phyloP scores from a whole-genome alignment of 2,797 vertebrate species.

The Pitangus sulphuratus region DNA sequence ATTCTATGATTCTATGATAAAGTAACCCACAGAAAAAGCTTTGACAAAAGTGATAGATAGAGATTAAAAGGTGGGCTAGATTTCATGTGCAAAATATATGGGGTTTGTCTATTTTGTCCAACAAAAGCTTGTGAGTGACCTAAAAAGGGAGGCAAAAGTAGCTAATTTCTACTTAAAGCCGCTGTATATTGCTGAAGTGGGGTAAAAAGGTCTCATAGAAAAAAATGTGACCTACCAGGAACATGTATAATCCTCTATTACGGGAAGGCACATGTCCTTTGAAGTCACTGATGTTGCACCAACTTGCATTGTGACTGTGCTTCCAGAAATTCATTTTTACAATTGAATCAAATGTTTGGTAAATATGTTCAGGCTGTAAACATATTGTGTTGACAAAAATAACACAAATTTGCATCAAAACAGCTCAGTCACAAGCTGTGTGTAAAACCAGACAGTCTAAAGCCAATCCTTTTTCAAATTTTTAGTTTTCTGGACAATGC shows the following conservation, averaged over 20 bases:
- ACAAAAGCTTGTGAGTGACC: background rate
- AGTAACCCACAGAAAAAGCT: background rate
- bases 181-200: background rate
- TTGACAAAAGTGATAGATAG: background rate
- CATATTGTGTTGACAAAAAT: background rate
- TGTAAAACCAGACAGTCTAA: background rate
- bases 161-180: background rate
- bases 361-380: background rate
- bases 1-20: background rate
- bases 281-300: background rate
- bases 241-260: background rate
- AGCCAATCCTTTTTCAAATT: background rate
- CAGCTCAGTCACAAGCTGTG: background rate
- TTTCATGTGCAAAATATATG: background rate
- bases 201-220: background rate
- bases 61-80: background rate
- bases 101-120: background rate
- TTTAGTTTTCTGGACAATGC: background rate
- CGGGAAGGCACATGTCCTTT: fast-evolving
- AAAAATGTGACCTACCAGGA: background rate
- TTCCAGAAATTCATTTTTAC: background rate
- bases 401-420: constrained; percentile 17
- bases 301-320: background rate
- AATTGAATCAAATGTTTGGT: background rate
- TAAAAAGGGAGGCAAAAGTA: background rate